Conservation (phyloP, 2,113 vertebrate genomes). For the Onychorhynchus coronatus region DNA sequence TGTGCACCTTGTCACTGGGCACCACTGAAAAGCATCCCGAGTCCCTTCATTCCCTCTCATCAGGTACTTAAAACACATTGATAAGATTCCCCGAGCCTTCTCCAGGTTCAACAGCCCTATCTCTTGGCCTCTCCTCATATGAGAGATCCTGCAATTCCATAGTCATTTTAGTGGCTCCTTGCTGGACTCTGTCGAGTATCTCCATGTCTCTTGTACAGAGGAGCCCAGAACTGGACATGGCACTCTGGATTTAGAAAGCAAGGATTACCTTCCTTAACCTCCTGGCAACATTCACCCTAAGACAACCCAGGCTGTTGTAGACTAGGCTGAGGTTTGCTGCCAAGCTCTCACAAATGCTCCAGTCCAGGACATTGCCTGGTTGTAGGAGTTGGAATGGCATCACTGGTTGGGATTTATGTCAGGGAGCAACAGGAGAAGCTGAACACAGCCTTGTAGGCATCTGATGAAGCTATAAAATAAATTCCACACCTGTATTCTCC, state of each 20-base stretch:
- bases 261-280: not conserved
- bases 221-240: not conserved
- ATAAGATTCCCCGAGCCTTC: not conserved
- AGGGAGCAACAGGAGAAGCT: not conserved
- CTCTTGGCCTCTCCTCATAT: fast-evolving
- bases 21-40: not conserved
- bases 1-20: not conserved
- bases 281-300: not conserved
- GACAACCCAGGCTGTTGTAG: not conserved
- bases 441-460: not conserved
- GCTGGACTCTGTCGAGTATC: not conserved
- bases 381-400: not conserved
- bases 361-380: not conserved
- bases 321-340: not conserved
- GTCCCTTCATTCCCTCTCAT: not conserved
- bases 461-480: not conserved
- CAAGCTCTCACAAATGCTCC: not conserved
- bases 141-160: not conserved
- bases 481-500: not conserved
- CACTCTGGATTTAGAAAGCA: not conserved
- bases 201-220: not conserved
- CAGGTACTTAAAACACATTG: not conserved
- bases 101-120: not conserved
- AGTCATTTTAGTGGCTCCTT: not conserved
- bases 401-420: not conserved